Evolutionary conservation across 2,888 invertebrate species (phyloP).

Genomic region (Cyrtodaria siliqua): DNA sequence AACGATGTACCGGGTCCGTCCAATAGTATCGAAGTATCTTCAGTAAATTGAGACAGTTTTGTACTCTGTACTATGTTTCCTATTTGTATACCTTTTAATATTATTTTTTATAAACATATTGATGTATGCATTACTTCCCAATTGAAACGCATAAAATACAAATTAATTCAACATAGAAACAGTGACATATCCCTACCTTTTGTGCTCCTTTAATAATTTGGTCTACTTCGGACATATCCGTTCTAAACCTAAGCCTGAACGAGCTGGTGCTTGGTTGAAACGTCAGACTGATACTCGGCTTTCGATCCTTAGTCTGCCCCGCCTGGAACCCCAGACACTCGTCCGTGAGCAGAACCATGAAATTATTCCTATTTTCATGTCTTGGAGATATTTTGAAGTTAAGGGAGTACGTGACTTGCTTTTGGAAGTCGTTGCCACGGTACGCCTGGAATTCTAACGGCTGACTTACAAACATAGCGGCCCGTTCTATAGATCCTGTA

Average conservation of each 20-base stretch:
- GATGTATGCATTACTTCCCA: no score
- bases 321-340: constrained; percentile 37
- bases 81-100: no score
- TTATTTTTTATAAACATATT: no score
- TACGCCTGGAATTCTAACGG: constrained; percentile 57
- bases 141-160: no score
- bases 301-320: constrained; percentile 29
- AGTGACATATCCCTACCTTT: no score
- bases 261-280: constrained; percentile 46
- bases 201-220: constrained; percentile 33
- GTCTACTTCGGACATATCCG: constrained; percentile 30
- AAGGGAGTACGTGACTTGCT: constrained; percentile 54
- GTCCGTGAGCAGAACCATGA: constrained; percentile 54
- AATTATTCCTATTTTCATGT: constrained; percentile 27
- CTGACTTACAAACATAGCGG: constrained; percentile 59
- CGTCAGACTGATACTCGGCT: constrained; percentile 46
- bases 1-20: no score
- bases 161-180: no score
- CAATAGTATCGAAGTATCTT: no score
- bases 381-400: constrained; percentile 52
- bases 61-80: no score
- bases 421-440: constrained; percentile 62
- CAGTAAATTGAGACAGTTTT: no score
- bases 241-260: constrained; percentile 50
- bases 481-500: constrained; percentile 42